Evolutionary conservation across 2,888 invertebrate species (phyloP), one percentile per base, ranked within the genome.

Genomic region (Pseudococcus jackbeardsleyi): DNA sequence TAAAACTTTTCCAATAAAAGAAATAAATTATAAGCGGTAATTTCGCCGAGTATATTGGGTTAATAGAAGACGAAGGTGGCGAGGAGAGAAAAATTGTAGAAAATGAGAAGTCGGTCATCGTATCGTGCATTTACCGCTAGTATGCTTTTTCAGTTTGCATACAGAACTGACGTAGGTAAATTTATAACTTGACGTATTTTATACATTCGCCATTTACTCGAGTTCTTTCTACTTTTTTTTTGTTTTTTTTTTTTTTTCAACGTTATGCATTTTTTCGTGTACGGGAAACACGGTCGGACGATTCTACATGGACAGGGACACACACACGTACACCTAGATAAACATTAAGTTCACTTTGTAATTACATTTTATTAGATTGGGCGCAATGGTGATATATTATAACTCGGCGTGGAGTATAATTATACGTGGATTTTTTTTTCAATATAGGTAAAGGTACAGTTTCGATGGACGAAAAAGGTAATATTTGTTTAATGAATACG

Each of bases 1-100:
- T 68, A 68, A 68, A 68, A 68, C 68, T 68, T 68, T 68, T 68
- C 68, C 26, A 68, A 68, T 68, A 68, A 68, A 68, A 26, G 68
- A 26, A 26, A 68, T 68, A 26, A 68, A 68, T 68, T 68, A 68
- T 68, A 26, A 26, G 11, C 15, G 26, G 68, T 68, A 68, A 68
- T 68, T 68, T 68, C 68, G 68, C 22, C 11, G 68, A n/a, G 54
- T n/a, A 54, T 64, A 64, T 68, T 15, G 26, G 26, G 11, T 26
- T 12, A 68, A 68, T 26, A 22, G 17, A 54, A 50, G 64, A 19
- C 26, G 26, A 68, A 68, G 26, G 68, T 68, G 26, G 9, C 12
- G 68, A 11, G 2, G 11, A 22, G 2, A 6, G 3, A 68, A 12
- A 68, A 68, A 68, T 26, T 11, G 26, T 33, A 33, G n/a, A 54